These are phyloP conservation scores for Abrostola triplasia DNA, from an alignment of 2,888 invertebrate species.

Conservation along the genomic window DNA sequence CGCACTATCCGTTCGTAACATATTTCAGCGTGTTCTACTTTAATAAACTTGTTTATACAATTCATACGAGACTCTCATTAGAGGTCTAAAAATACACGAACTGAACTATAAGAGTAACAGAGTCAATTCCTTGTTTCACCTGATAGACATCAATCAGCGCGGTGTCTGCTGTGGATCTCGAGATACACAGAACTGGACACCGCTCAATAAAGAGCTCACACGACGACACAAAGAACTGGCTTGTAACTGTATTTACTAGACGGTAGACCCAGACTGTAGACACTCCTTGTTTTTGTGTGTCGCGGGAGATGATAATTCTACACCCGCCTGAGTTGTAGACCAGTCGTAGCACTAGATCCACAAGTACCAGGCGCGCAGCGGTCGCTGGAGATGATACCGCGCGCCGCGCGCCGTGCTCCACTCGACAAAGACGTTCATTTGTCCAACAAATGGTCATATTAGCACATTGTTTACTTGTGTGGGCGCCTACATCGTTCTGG, in stretches of 20 bases:
- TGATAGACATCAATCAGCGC: conserved; percentile 30
- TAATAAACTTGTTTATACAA: no score
- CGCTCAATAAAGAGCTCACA: no score
- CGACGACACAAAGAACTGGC: no score
- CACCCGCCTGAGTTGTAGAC: no score
- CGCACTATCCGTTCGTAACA: no score
- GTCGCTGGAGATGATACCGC: not conserved
- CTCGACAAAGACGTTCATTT: conserved; percentile 21
- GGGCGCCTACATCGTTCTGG: conserved; percentile 5
- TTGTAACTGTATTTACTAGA: no score
- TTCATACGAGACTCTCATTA: not conserved
- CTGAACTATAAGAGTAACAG: not conserved
- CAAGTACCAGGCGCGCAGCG: conserved; percentile 6
- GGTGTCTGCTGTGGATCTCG: conserved; percentile 25
- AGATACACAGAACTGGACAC: not conserved
- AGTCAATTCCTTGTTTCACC: conserved; percentile 12
- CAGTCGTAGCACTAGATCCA: not conserved
- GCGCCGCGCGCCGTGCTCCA: not conserved
- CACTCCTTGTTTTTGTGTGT: no score
- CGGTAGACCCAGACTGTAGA: no score
- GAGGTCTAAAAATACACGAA: not conserved
- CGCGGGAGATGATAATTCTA: no score
- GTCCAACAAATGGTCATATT: conserved; percentile 43
- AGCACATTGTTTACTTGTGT: conserved; percentile 29
- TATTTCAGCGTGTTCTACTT: no score